Conservation (phyloP, 64 coral and sea anemone species). For the Montipora cactus region DNA sequence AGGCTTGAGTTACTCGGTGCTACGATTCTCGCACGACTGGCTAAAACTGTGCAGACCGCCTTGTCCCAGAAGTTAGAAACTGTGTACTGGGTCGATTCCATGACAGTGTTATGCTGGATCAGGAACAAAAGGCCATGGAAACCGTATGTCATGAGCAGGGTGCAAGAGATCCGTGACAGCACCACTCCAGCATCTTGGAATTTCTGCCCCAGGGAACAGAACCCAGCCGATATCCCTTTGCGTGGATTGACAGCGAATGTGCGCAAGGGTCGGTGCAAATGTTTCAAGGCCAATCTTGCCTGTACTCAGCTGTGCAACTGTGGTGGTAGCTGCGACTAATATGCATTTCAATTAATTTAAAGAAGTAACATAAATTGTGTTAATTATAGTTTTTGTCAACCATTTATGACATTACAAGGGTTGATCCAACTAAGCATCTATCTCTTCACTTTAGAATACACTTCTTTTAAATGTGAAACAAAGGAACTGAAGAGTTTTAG, state of each 20-base stretch:
- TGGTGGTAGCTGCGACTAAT: no score
- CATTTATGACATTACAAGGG: no score
- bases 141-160: conserved; percentile 7
- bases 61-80: neutral
- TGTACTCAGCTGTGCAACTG: no score
- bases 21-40: conserved; percentile 1
- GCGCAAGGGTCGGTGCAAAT: neutral
- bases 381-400: no score
- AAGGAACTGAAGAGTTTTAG: no score
- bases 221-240: conserved; percentile 1
- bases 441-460: no score
- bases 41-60: conserved; percentile 18
- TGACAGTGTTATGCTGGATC: conserved; percentile 4
- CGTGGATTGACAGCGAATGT: neutral
- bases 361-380: no score
- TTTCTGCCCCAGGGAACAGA: neutral
- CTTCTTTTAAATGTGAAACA: no score
- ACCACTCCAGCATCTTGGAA: neutral
- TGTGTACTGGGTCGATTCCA: conserved; percentile 19
- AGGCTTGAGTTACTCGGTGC: conserved; percentile 3
- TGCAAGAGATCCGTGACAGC: neutral
- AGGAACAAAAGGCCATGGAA: conserved; percentile 9
- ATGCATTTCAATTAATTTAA: no score
- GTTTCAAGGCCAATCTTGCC: neutral
- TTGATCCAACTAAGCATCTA: no score